Evolutionary conservation across 2,113 vertebrate species (phyloP).

Genomic region (Corvus moneduloides): DNA sequence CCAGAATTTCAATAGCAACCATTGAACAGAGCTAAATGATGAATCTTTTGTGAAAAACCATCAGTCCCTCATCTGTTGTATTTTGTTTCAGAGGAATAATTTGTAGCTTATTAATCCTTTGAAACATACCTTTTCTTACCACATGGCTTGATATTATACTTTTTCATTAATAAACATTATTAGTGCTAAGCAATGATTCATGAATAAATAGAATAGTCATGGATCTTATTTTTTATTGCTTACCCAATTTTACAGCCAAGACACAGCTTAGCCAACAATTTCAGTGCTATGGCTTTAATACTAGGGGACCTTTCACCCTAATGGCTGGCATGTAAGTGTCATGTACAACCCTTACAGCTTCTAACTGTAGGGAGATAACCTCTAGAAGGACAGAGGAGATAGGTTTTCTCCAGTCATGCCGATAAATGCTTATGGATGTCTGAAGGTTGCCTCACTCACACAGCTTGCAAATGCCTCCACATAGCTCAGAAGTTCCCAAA

Average conservation of each 20-base stretch:
- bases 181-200: neutral
- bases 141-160: neutral
- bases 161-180: neutral
- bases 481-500: neutral
- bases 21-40: constrained; percentile 1
- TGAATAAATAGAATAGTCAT: neutral
- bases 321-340: neutral
- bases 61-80: neutral
- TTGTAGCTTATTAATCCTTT: constrained; percentile 1
- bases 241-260: neutral
- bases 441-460: neutral
- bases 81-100: constrained; percentile 7
- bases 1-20: constrained; percentile 45
- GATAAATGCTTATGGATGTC: neutral
- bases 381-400: neutral
- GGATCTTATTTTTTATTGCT: neutral
- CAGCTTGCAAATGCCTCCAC: neutral
- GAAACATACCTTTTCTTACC: neutral
- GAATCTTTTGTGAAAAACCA: constrained; percentile 6
- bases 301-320: neutral
- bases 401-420: neutral
- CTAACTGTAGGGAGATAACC: neutral
- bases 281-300: neutral
- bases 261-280: neutral
- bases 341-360: neutral